Conservation (phyloP, 2,113 vertebrate genomes). For the Brienomyrus brachyistius region DNA sequence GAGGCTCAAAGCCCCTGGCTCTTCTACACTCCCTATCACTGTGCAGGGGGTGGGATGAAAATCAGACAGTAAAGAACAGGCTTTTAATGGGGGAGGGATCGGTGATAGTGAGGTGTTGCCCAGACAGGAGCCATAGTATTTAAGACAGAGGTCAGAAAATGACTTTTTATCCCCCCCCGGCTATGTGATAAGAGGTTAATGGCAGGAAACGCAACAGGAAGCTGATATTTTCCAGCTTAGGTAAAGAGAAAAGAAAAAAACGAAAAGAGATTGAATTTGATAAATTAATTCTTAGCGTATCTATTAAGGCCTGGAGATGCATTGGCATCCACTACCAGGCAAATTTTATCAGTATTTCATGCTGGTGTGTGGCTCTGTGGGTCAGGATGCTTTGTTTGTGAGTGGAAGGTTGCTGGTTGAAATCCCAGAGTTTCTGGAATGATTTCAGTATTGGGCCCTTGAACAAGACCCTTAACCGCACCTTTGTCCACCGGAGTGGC, state of each 20-base stretch:
- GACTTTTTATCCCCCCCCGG: neutral
- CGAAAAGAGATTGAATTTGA: neutral
- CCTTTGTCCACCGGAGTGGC: neutral
- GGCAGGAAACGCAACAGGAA: neutral
- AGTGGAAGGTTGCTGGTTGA: neutral
- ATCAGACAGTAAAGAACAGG: neutral
- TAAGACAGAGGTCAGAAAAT: neutral
- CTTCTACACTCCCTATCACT: neutral
- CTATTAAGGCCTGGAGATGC: neutral
- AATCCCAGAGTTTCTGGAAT: neutral
- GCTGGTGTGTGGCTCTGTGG: neutral
- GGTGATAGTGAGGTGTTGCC: neutral
- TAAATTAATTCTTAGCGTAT: neutral
- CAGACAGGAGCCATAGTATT: neutral
- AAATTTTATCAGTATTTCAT: neutral
- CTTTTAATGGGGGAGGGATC: neutral
- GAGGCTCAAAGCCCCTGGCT: neutral
- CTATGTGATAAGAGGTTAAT: neutral
- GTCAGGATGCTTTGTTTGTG: neutral
- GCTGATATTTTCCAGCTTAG: neutral
- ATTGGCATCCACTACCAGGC: neutral
- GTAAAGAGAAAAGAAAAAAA: neutral
- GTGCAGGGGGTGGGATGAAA: neutral
- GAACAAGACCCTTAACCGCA: neutral
- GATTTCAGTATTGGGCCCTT: neutral